phyloP scores from a whole-genome alignment of 2,888 invertebrate species.

The Gonocerus acuteangulatus region DNA sequence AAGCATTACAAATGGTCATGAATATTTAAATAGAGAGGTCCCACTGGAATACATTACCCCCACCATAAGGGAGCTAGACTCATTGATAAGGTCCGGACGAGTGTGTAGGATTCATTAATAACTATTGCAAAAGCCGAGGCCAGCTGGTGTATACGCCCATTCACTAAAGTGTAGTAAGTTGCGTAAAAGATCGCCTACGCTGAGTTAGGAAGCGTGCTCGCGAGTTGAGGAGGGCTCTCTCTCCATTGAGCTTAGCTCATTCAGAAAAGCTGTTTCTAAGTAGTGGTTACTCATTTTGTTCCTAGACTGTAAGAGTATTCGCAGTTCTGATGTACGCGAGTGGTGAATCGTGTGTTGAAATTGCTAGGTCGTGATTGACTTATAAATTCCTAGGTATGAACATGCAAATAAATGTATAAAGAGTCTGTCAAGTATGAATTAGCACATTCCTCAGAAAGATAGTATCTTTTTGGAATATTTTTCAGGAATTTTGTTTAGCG shows the following conservation, averaged over 20 bases:
- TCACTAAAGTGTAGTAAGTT: slow-evolving; percentile 15
- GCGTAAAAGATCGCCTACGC: slow-evolving; percentile 16
- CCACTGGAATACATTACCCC: slow-evolving; percentile 32
- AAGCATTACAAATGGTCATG: slow-evolving; percentile 36
- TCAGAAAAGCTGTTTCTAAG: background rate
- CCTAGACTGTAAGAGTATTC: no score
- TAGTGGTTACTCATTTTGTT: no score
- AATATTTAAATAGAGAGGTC: slow-evolving; percentile 32
- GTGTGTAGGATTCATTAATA: slow-evolving; percentile 22
- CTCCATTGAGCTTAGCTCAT: background rate
- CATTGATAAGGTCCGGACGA: slow-evolving; percentile 9
- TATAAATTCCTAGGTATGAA: no score
- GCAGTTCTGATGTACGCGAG: no score
- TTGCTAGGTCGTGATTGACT: no score
- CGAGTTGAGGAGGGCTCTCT: background rate
- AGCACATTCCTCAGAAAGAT: no score
- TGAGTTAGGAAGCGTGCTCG: background rate
- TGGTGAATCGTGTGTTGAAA: no score
- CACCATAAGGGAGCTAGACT: background rate
- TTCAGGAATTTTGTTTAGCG: no score
- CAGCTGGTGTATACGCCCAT: slow-evolving; percentile 8
- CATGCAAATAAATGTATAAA: no score
- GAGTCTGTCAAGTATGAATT: no score
- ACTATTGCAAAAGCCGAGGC: slow-evolving; percentile 20
- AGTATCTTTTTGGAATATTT: no score